Percentiles rank a stretch among this genome's conserved stretches.
Evolutionary conservation across 2,113 vertebrate species (phyloP).

Genomic region (Asarcornis scutulata): DNA sequence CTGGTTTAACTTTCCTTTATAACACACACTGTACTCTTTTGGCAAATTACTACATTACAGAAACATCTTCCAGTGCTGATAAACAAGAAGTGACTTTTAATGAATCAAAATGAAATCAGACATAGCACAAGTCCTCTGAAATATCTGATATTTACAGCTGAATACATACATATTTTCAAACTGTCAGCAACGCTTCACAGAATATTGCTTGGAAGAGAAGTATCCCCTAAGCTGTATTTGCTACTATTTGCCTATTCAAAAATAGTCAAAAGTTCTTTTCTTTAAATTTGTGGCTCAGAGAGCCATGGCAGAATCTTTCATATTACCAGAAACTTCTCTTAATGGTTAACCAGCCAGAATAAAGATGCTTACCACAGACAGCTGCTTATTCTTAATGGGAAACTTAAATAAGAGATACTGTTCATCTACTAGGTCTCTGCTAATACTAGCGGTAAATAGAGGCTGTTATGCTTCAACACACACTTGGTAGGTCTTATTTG

Average conservation of each 20-base stretch:
- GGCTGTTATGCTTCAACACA: neutral
- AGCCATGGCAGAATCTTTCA: neutral
- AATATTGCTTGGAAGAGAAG: neutral
- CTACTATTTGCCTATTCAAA: neutral
- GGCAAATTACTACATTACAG: conserved; percentile 53
- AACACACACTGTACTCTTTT: conserved; percentile 38
- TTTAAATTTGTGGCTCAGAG: neutral
- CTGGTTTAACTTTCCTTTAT: conserved; percentile 36
- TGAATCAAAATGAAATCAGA: conserved; percentile 54
- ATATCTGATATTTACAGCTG: conserved; percentile 23
- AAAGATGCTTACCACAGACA: neutral
- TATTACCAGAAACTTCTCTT: neutral
- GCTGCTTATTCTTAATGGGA: neutral
- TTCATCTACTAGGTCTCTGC: neutral
- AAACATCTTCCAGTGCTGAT: conserved; percentile 31
- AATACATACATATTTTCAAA: conserved; percentile 41
- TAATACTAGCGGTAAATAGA: neutral
- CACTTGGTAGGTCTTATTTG: neutral
- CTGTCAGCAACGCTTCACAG: neutral
- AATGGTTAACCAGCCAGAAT: neutral
- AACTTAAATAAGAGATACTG: neutral
- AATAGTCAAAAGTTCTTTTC: neutral
- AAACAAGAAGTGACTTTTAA: conserved; percentile 60
- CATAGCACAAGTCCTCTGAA: neutral
- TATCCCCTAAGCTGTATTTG: neutral